Evolutionary conservation across 2,797 vertebrate species (phyloP).

Genomic region (Sebastolobus alascanus): DNA sequence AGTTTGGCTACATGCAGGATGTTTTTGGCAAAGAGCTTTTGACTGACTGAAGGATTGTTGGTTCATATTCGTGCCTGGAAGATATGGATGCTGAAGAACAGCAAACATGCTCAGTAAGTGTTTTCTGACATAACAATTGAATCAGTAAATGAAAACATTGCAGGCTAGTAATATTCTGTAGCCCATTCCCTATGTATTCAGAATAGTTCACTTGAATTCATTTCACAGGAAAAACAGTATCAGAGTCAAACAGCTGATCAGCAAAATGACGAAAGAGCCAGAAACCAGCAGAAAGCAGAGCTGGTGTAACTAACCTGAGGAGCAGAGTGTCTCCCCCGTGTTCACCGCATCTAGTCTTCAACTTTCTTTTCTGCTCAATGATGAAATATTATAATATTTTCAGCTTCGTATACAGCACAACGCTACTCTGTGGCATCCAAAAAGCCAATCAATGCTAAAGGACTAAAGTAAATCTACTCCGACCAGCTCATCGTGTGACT

Average conservation of each 20-base stretch:
- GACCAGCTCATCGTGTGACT: conserved; percentile 1
- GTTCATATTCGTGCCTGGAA: conserved; percentile 4
- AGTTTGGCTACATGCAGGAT: conserved; percentile 7
- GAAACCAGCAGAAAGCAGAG: conserved; percentile 59
- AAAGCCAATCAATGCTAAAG: conserved; percentile 11
- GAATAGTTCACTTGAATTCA: conserved; percentile 36
- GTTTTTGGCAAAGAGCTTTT: conserved; percentile 11
- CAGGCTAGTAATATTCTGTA: background rate
- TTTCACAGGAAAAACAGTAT: conserved; percentile 39
- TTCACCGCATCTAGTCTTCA: conserved; percentile 30
- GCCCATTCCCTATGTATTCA: conserved; percentile 14
- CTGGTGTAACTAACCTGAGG: conserved; percentile 43
- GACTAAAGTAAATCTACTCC: conserved; percentile 22
- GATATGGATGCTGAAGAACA: background rate
- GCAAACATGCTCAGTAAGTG: background rate
- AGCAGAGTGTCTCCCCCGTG: conserved; percentile 25
- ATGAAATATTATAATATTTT: conserved; percentile 48
- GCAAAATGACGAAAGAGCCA: conserved; percentile 77
- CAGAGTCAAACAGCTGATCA: conserved; percentile 70
- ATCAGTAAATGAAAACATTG: conserved; percentile 28
- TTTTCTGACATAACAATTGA: conserved; percentile 14
- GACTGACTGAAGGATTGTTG: conserved; percentile 2
- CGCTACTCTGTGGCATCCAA: background rate
- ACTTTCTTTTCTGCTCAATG: conserved; percentile 18
- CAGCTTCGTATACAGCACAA: background rate